These are phyloP conservation scores for Drosophila sucinea DNA, from an alignment of 1,140 invertebrate species.

Conservation along the genomic window DNA sequence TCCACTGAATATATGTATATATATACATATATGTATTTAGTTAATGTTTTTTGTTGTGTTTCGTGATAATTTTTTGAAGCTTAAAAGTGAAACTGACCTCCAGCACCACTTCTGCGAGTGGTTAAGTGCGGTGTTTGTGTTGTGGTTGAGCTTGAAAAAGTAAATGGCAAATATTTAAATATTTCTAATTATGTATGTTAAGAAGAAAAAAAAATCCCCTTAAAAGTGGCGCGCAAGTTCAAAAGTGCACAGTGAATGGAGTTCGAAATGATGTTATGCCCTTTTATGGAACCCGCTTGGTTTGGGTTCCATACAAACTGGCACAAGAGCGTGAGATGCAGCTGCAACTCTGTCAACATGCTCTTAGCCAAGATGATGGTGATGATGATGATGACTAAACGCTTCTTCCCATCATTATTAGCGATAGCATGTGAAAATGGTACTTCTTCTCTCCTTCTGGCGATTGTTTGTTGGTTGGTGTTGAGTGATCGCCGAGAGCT, in stretches of 20 bases:
- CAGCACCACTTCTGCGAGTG: conserved; percentile 5
- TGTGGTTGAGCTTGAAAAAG: conserved; percentile 4
- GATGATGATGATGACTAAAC: background rate
- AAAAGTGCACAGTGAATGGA: conserved; percentile 30
- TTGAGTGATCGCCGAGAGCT: background rate
- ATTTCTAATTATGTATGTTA: background rate
- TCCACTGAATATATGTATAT: background rate
- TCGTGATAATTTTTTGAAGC: conserved; percentile 13
- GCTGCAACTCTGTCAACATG: conserved; percentile 1
- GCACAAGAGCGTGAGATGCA: background rate
- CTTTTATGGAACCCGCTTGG: background rate
- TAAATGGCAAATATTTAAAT: conserved; percentile 21
- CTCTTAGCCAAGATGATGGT: background rate
- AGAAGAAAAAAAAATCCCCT: background rate
- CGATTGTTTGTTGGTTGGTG: background rate
- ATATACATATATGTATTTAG: conserved; percentile 1
- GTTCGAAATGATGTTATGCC: conserved; percentile 9
- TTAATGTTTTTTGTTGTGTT: conserved; percentile 14
- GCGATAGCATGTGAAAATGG: conserved; percentile 6
- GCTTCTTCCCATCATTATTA: conserved; percentile 9
- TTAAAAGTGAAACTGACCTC: conserved; percentile 64
- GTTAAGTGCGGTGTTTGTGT: background rate
- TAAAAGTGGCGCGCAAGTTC: conserved; percentile 46
- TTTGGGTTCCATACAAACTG: conserved; percentile 1
- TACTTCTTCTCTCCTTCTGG: background rate